Evolutionary conservation across 2,797 vertebrate genomes (phyloP).

Genomic region (Sphenopsis melanotis): DNA sequence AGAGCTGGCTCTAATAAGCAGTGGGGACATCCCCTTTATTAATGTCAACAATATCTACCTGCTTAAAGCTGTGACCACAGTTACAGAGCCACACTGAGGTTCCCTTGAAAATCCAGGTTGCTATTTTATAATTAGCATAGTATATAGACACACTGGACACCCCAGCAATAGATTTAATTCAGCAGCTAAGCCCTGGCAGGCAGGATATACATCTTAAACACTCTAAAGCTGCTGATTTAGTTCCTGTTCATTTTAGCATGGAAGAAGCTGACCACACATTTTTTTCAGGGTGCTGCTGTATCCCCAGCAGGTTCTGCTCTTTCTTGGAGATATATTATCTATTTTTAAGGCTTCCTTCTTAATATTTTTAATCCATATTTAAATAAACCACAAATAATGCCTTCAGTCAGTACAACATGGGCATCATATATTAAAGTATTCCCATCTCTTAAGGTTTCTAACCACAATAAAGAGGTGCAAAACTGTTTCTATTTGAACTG

Average conservation of each 20-base stretch:
- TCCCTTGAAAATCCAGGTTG: slow-evolving; percentile 30
- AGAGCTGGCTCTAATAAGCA: not conserved
- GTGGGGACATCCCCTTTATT: not conserved
- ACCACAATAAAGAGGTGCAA: not conserved
- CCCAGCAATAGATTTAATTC: slow-evolving; percentile 2
- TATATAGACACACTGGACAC: not conserved
- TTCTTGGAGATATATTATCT: not conserved
- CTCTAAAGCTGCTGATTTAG: slow-evolving; percentile 11
- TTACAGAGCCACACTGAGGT: not conserved
- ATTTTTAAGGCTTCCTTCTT: not conserved
- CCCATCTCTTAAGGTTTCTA: not conserved
- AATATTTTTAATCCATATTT: not conserved
- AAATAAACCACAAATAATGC: not conserved
- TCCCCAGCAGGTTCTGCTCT: not conserved
- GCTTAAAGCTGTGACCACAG: not conserved
- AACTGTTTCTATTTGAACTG: not conserved
- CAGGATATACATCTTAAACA: not conserved
- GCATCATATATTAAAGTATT: not conserved
- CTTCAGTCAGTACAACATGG: not conserved
- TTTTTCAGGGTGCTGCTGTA: not conserved
- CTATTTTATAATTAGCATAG: slow-evolving; percentile 45
- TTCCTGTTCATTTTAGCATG: not conserved
- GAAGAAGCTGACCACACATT: not conserved
- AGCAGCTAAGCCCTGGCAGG: not conserved
- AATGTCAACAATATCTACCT: not conserved